Base-by-base conservation (phyloP, 2,797 vertebrate genomes). In the Enteromius radiatus region DNA sequence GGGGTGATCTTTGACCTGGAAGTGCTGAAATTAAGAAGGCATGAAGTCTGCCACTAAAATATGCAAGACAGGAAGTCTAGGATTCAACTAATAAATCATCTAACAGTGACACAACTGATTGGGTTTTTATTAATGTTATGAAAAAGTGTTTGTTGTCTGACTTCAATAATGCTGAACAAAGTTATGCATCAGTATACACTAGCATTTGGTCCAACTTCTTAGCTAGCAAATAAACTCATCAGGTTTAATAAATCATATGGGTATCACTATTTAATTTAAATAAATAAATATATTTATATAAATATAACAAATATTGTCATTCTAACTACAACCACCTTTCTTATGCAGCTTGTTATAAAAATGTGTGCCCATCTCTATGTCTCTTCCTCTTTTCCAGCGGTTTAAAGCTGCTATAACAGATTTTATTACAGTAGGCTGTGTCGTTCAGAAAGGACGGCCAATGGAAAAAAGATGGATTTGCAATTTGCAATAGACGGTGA, bases 1-100 rank as follows among this genome's bases (percentile, higher is more conserved):
- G 19, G 43, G n/a, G 31, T 70, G 64, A 77, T 75, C 77, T 86
- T 83, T 82, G 76, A 86, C 69, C 85, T n/a, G 14, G 45, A 86
- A 64, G 69, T 63, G 26, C 33, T 75, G 19, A 38, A 75, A 36
- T 65, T 23, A 9, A 67, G 10, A 67, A 33, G 52, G 4, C 14
- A 8, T 64, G 10, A n/a, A n/a, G 43, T 83, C 21, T 80, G 45
- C 8, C 33, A 74, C 38, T 73, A 23, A 79, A 78, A 71, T 65
- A 65, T 67, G 31, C 14, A 38, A 61, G 19, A 56, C 49, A 43
- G 26, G 1, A 69, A 69, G 26, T 75, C 38, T n/a, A 41, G 52
- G 38, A 43, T 33, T 64, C 31, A 64, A 31, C 61, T 31, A 63
- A 63, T 8, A 63, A 26, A 67, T n/a, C 10, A 67, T n/a, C 33